A percentile compares a stretch with the other conserved stretches of the same genome.
These are phyloP conservation scores for Hypotaenidia philippensis DNA, from an alignment of 2,797 vertebrate species.

Conservation along the genomic window DNA sequence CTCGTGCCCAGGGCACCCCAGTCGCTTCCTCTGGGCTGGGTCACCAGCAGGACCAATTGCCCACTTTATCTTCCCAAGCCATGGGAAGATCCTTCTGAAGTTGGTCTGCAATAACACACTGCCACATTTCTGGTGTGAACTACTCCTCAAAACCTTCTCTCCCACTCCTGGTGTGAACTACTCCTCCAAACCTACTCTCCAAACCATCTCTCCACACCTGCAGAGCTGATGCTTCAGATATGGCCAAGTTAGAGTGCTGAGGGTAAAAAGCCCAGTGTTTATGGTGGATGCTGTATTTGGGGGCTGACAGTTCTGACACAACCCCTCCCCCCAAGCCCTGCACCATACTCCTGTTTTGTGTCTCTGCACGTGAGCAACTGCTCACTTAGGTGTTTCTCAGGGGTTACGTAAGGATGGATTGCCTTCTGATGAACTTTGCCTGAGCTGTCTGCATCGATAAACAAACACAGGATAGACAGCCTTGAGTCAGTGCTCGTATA, in stretches of 20 bases:
- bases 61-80: not conserved
- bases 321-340: accelerated
- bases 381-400: not conserved
- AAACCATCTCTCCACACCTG: not conserved
- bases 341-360: not conserved
- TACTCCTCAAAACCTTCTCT: not conserved
- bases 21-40: accelerated
- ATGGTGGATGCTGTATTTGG: not conserved
- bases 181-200: no score
- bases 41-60: no score
- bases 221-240: not conserved
- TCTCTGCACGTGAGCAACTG: not conserved
- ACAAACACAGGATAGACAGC: not conserved
- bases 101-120: accelerated
- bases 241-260: accelerated
- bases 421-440: not conserved
- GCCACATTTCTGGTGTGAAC: not conserved
- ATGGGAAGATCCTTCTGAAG: not conserved
- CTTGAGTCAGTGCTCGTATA: not conserved
- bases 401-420: not conserved
- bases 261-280: not conserved
- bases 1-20: accelerated
- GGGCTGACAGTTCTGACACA: not conserved
- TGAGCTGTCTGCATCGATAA: not conserved
- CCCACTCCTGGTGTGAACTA: no score